Evolutionary conservation across 2,888 invertebrate genomes (phyloP).

Genomic region (Temnothorax rugatulus): DNA sequence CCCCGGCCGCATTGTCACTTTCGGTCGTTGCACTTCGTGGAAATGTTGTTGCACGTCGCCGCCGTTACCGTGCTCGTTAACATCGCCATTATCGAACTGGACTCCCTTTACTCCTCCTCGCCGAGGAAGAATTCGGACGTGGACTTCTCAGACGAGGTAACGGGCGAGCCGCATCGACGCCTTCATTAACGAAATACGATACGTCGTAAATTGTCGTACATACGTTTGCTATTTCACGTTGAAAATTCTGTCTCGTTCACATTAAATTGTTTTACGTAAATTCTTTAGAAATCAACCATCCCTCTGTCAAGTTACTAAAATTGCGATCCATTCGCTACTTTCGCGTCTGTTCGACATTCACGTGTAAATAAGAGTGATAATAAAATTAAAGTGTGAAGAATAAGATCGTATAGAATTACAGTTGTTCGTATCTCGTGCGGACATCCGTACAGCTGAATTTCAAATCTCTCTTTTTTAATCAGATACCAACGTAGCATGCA

Average conservation of each 20-base stretch:
- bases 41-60: slow-evolving; percentile 66
- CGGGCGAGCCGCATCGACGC: neutral
- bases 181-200: neutral
- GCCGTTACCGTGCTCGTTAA: slow-evolving; percentile 60
- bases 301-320: neutral
- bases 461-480: neutral
- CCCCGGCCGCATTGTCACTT: slow-evolving; percentile 15
- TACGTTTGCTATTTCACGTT: neutral
- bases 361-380: neutral
- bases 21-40: slow-evolving; percentile 19
- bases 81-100: slow-evolving; percentile 64
- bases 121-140: neutral
- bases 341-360: neutral
- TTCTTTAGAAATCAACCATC: neutral
- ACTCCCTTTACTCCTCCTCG: slow-evolving; percentile 38
- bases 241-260: neutral
- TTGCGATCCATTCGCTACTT: neutral
- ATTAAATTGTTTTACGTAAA: neutral
- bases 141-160: slow-evolving; percentile 63
- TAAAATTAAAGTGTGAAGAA: neutral
- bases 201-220: neutral
- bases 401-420: neutral
- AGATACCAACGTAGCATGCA: neutral
- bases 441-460: neutral
- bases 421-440: neutral